A percentile compares a stretch with the other conserved stretches of the same genome.
Conservation (phyloP, 2,797 vertebrate genomes). For the Glossophaga mutica region DNA sequence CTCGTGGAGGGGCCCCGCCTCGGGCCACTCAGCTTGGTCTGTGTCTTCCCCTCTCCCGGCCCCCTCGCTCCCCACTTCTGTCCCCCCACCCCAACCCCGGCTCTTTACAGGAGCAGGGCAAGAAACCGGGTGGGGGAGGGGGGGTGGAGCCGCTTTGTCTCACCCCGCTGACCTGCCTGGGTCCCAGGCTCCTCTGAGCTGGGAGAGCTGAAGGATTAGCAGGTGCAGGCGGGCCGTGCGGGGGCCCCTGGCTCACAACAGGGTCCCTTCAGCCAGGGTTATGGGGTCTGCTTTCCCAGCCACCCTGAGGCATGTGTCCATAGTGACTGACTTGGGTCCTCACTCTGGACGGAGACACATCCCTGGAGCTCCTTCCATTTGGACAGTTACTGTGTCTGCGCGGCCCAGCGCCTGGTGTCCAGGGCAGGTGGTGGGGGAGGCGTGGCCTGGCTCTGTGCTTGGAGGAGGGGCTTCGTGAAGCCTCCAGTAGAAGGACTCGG, state of each 20-base stretch:
- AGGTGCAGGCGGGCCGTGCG: accelerated
- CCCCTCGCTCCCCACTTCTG: neutral
- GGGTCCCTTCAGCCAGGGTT: neutral
- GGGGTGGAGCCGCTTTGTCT: neutral
- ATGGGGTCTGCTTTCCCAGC: neutral
- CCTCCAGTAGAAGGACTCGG: neutral
- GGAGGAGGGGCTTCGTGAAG: neutral
- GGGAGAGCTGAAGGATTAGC: neutral
- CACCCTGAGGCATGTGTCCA: neutral
- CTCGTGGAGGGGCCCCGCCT: neutral
- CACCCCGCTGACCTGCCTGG: no score
- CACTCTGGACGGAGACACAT: neutral
- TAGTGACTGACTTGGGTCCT: neutral
- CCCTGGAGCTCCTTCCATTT: neutral
- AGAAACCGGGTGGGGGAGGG: neutral
- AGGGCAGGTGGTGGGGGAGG: neutral
- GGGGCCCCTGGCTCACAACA: neutral
- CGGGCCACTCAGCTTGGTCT: neutral
- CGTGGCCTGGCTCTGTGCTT: neutral
- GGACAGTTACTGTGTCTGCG: no score
- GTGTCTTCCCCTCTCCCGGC: neutral
- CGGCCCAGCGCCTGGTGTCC: neutral
- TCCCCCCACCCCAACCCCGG: no score
- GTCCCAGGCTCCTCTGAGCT: neutral
- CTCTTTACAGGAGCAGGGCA: neutral